phyloP scores from a whole-genome alignment of 2,888 invertebrate genomes.

The Cephus sareptanus region DNA sequence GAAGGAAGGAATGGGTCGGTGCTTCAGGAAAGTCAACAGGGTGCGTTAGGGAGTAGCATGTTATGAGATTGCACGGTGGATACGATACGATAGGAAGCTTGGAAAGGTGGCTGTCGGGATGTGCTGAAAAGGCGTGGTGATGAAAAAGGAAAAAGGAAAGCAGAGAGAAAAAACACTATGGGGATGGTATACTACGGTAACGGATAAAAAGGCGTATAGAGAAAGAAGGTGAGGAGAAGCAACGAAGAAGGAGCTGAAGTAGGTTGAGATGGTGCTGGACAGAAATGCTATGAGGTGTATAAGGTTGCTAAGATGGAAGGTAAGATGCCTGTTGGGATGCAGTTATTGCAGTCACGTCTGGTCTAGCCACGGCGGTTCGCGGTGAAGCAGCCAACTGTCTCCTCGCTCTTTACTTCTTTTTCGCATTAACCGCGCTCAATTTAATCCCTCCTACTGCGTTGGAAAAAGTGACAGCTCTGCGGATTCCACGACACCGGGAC shows the following conservation, averaged over 20 bases:
- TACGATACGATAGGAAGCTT: background rate
- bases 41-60: conserved; percentile 1
- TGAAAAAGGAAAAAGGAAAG: background rate
- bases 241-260: conserved; percentile 16
- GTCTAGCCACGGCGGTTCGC: conserved; percentile 33
- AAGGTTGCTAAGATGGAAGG: background rate
- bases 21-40: background rate
- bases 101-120: background rate
- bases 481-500: conserved; percentile 20
- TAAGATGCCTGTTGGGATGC: conserved; percentile 26
- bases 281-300: background rate
- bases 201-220: conserved; percentile 13
- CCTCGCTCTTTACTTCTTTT: conserved; percentile 35
- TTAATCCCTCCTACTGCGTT: conserved; percentile 27
- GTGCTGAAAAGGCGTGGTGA: conserved; percentile 15
- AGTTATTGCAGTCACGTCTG: conserved; percentile 53
- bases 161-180: background rate
- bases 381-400: conserved; percentile 34
- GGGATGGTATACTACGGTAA: background rate
- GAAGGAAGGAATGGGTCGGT: conserved; percentile 3
- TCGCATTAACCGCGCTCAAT: conserved; percentile 46
- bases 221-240: conserved; percentile 14
- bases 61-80: background rate
- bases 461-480: conserved; percentile 30
- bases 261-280: background rate